phyloP scores from a whole-genome alignment of 2,113 vertebrate genomes.

The Corvus hawaiiensis region DNA sequence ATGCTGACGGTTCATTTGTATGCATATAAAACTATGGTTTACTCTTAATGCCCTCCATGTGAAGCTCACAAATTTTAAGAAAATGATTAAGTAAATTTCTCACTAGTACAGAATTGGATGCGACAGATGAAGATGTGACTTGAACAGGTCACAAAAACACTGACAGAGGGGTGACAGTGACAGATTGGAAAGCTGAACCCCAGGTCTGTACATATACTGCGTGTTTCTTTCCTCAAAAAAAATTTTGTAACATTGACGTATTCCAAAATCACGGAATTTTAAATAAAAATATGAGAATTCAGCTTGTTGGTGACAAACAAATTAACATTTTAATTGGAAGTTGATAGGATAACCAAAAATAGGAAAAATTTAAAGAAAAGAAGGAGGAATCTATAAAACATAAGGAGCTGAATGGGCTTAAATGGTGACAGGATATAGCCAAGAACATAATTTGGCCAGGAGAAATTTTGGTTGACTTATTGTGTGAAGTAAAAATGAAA shows the following conservation, averaged over 20 bases:
- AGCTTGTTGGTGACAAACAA: neutral
- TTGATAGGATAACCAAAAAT: neutral
- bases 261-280: neutral
- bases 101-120: neutral
- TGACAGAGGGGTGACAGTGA: neutral
- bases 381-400: neutral
- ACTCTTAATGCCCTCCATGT: neutral
- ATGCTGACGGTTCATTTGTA: neutral
- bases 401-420: neutral
- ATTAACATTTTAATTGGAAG: neutral
- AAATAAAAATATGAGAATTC: neutral
- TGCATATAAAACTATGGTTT: neutral
- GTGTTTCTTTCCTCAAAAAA: neutral
- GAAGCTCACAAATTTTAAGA: neutral
- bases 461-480: neutral
- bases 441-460: neutral
- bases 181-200: neutral
- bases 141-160: neutral
- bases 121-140: neutral
- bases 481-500: neutral
- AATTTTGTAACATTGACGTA: neutral
- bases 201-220: neutral
- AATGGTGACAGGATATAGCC: neutral
- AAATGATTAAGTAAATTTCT: neutral
- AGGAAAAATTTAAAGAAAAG: neutral